Percentiles rank a stretch among this genome's conserved stretches.
phyloP scores from a whole-genome alignment of 2,888 invertebrate genomes.

The Leptopterna dolabrata region DNA sequence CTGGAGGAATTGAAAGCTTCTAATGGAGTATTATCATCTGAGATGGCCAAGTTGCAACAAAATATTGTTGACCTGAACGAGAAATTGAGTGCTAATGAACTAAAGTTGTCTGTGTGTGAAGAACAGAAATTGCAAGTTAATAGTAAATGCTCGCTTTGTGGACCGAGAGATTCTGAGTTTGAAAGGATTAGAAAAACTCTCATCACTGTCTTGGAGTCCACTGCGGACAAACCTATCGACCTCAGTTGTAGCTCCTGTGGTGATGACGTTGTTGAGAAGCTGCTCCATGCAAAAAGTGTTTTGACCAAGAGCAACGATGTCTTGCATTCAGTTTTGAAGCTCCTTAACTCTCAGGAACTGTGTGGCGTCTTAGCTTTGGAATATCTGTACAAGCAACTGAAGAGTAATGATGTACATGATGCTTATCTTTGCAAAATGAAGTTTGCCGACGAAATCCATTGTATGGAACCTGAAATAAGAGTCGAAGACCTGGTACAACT shows the following conservation, averaged over 20 bases:
- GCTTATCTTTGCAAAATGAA: conserved; percentile 35
- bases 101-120: background rate
- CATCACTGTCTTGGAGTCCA: background rate
- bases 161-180: background rate
- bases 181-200: background rate
- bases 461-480: conserved; percentile 48
- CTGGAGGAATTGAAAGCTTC: background rate
- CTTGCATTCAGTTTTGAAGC: background rate
- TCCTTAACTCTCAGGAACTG: background rate
- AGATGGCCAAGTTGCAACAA: background rate
- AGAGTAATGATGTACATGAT: background rate
- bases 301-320: background rate
- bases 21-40: background rate
- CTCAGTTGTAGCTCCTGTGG: background rate
- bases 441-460: conserved; percentile 44
- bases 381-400: conserved; percentile 18
- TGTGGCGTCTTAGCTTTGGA: conserved; percentile 1
- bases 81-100: background rate
- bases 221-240: conserved; percentile 31
- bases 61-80: background rate
- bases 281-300: background rate
- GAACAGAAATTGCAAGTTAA: background rate
- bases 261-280: background rate
- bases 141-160: background rate
- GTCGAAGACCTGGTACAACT: conserved; percentile 43